phyloP scores from a whole-genome alignment of 2,888 invertebrate genomes.

The Emmelina monodactyla region DNA sequence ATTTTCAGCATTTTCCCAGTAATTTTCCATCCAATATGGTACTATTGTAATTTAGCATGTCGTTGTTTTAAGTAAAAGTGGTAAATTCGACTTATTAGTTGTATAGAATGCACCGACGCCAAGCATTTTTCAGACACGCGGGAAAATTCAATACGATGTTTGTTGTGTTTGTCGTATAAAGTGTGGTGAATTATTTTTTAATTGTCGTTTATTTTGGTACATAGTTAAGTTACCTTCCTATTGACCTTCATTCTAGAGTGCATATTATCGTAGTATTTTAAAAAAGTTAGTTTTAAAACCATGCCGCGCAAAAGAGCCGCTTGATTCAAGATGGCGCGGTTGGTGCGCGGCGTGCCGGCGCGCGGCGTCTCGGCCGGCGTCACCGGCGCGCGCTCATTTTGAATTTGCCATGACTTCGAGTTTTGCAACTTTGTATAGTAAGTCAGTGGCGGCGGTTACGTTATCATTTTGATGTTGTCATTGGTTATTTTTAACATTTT shows the following conservation, averaged over 20 bases:
- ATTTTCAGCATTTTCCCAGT: neutral
- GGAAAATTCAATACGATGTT: no score
- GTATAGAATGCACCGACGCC: no score
- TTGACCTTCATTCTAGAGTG: no score
- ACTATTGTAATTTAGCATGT: neutral
- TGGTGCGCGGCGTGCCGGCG: constrained; percentile 63
- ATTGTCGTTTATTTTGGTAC: no score
- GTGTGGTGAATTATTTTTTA: no score
- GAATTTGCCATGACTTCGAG: constrained; percentile 38
- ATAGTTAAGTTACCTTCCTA: no score
- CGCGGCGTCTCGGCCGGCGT: constrained; percentile 36
- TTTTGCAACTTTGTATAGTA: constrained; percentile 41
- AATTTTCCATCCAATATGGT: no score
- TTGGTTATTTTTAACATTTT: constrained; percentile 59
- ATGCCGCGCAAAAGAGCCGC: constrained; percentile 40
- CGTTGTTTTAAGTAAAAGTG: no score
- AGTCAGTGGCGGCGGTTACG: constrained; percentile 34
- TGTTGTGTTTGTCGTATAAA: no score
- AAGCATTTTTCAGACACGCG: no score
- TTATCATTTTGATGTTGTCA: constrained; percentile 59
- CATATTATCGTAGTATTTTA: neutral
- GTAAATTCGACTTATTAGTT: no score
- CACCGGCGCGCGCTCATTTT: constrained; percentile 52
- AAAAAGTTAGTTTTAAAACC: constrained; percentile 23
- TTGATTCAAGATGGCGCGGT: constrained; percentile 57